Evolutionary conservation across 2,888 invertebrate species (phyloP).

Genomic region (Folsomia candida): DNA sequence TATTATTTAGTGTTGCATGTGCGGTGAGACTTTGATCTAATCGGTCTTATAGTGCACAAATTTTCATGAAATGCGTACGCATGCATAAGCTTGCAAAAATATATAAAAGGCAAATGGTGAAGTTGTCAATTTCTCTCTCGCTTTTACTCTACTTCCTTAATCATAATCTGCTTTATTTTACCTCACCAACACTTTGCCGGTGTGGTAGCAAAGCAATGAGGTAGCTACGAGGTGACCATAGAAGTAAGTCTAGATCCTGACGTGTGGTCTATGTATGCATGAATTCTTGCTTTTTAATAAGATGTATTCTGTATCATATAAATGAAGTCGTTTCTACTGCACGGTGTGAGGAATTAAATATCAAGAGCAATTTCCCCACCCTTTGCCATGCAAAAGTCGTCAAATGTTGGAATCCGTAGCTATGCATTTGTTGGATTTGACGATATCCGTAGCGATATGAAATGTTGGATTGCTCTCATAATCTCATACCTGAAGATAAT

Average conservation of each 20-base stretch:
- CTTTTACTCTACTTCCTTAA: neutral
- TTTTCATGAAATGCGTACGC: neutral
- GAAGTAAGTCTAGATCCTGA: no score
- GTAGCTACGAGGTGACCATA: no score
- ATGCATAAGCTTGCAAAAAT: no score
- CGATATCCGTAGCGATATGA: no score
- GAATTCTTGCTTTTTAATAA: no score
- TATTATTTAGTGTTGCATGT: neutral
- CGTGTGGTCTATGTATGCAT: no score
- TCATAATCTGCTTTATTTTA: neutral
- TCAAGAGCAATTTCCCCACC: neutral
- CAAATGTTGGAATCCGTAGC: no score
- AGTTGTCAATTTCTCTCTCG: neutral
- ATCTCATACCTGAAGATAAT: neutral
- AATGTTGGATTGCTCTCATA: neutral
- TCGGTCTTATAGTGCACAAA: neutral
- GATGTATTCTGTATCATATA: no score
- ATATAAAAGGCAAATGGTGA: no score
- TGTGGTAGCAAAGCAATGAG: no score
- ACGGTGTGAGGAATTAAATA: neutral
- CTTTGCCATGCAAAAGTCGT: neutral
- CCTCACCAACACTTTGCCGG: neutral
- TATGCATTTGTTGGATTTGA: no score
- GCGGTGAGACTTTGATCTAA: neutral
- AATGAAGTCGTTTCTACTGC: no score